Conservation (phyloP, 2,113 vertebrate genomes). For the Oncorhynchus clarkii region DNA sequence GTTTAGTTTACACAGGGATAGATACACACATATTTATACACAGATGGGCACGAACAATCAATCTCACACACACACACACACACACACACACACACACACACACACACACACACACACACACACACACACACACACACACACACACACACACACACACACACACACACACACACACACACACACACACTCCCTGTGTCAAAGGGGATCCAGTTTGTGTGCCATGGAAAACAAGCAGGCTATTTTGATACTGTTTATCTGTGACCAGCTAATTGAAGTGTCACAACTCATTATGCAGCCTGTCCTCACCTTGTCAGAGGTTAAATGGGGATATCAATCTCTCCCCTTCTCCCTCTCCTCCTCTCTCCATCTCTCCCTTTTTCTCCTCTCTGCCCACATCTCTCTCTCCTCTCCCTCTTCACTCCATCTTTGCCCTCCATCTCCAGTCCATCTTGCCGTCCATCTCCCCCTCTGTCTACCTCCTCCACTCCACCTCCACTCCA, state of each 20-base stretch:
- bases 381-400: background rate
- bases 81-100: no score
- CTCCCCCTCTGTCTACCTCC: no score
- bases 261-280: constrained; percentile 56
- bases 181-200: background rate
- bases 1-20: no score
- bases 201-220: background rate
- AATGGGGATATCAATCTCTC: constrained; percentile 43
- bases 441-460: no score
- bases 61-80: no score
- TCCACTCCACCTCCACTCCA: no score
- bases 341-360: constrained; percentile 4
- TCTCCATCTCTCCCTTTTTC: background rate
- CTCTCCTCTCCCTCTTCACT: background rate
- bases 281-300: constrained; percentile 42
- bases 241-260: constrained; percentile 42
- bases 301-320: constrained; percentile 41
- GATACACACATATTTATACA: no score
- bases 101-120: no score
- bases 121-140: no score
- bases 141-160: no score
- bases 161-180: background rate
- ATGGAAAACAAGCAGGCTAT: constrained; percentile 13
- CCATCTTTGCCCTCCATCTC: background rate
- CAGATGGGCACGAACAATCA: background rate